Evolutionary conservation across 2,113 vertebrate genomes (phyloP).

Genomic region (Tylochromis polylepis): DNA sequence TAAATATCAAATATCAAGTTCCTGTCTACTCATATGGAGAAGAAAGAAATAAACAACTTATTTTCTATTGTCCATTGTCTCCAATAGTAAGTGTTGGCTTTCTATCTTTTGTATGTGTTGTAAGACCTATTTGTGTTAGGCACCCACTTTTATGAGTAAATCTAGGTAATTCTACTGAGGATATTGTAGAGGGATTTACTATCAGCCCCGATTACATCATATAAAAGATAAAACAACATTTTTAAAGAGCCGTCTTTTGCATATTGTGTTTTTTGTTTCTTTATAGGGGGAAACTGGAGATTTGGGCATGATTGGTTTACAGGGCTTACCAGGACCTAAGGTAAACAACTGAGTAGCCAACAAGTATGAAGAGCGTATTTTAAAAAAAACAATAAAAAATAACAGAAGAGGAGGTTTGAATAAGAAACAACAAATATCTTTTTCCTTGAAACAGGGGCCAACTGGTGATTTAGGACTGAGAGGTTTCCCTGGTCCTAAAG

Average conservation of each 20-base stretch:
- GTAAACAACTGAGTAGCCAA: conserved; percentile 63
- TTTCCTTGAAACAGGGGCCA: conserved; percentile 79
- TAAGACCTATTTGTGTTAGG: not conserved
- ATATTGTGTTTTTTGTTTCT: conserved; percentile 9
- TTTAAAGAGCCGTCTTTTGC: not conserved
- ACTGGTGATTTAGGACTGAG: conserved; percentile 80
- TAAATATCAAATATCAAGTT: not conserved
- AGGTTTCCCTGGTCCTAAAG: conserved; percentile 88
- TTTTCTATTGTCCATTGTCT: not conserved
- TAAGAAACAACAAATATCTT: not conserved
- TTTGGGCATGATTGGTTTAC: conserved; percentile 85
- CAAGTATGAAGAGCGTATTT: not conserved
- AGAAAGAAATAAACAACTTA: not conserved
- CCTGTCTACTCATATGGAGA: not conserved
- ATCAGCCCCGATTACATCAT: not conserved
- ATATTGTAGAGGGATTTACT: not conserved
- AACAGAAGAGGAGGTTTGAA: not conserved
- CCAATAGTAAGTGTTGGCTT: not conserved
- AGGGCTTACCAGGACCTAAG: conserved; percentile 91
- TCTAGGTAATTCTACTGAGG: not conserved
- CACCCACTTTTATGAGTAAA: not conserved
- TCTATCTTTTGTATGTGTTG: not conserved
- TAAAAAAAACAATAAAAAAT: not conserved
- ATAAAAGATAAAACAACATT: not conserved
- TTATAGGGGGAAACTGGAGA: conserved; percentile 86